Conservation (phyloP, 2,888 invertebrate species). For the Uropetala carovei region DNA sequence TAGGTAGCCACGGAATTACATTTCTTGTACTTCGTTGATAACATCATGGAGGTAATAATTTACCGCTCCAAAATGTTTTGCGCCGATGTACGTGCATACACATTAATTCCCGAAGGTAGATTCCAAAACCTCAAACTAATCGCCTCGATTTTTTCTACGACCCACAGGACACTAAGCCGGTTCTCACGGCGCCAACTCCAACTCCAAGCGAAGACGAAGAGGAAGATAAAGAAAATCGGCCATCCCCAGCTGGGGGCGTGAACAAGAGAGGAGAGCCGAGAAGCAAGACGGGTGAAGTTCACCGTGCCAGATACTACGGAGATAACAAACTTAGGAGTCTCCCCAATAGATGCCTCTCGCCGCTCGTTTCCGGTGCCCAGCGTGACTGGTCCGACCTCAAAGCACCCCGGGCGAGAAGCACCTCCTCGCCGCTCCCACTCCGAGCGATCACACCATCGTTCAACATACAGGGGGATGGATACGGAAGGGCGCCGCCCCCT, state of each 20-base stretch:
- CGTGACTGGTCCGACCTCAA: background rate
- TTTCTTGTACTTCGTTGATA: too few relatives aligned
- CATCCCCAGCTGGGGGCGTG: background rate
- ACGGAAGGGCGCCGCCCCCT: background rate
- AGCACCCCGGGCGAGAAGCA: background rate
- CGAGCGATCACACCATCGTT: background rate
- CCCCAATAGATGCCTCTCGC: background rate
- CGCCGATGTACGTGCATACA: too few relatives aligned
- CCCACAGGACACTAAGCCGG: background rate
- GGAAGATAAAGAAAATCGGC: slow-evolving; percentile 24
- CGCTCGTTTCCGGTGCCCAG: background rate
- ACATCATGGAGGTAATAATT: too few relatives aligned
- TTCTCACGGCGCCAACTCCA: background rate
- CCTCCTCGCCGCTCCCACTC: background rate
- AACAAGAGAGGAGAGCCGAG: background rate
- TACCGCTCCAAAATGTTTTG: too few relatives aligned
- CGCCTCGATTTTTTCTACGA: background rate
- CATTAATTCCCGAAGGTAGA: background rate
- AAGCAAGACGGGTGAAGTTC: background rate
- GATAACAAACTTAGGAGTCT: slow-evolving; percentile 13
- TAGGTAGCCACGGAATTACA: too few relatives aligned
- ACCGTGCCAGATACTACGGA: background rate
- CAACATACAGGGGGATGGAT: background rate
- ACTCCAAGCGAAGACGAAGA: background rate
- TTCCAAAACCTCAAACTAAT: background rate